Percentiles rank a stretch among this genome's conserved stretches.
Evolutionary conservation across 2,888 invertebrate genomes (phyloP).

Genomic region (Pheosia tremula): DNA sequence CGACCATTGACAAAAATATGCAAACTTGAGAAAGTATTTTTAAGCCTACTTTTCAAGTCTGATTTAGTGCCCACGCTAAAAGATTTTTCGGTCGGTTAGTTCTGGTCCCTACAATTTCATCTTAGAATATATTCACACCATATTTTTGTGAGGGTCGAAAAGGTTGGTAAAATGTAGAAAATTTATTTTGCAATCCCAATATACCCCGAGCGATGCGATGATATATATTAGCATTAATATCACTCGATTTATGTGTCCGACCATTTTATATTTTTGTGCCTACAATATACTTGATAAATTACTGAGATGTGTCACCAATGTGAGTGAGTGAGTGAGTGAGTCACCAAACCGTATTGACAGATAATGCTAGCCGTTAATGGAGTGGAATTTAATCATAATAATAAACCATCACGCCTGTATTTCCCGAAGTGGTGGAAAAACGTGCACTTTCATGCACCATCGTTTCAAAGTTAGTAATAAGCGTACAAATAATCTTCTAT

Average conservation of each 20-base stretch:
- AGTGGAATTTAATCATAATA: no score
- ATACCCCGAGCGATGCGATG: neutral
- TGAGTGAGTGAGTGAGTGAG: neutral
- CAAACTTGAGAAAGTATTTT: neutral
- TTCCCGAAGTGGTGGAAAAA: no score
- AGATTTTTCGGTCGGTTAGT: neutral
- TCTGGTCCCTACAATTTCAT: neutral
- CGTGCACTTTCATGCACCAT: no score
- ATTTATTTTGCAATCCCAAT: neutral
- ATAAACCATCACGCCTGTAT: no score
- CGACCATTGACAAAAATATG: neutral
- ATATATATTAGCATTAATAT: neutral
- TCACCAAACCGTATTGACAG: constrained; percentile 8
- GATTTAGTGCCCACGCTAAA: neutral
- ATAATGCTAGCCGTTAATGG: neutral
- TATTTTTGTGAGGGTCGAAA: constrained; percentile 1
- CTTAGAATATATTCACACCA: neutral
- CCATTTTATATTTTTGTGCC: neutral
- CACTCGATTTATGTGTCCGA: neutral
- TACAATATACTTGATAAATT: constrained; percentile 6
- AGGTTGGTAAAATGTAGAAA: neutral
- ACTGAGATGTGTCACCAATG: neutral
- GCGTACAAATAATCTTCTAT: no score
- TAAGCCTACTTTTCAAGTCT: neutral
- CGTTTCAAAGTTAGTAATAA: no score